Evolutionary conservation across 2,888 invertebrate genomes (phyloP).

Genomic region (Drosophila merina): DNA sequence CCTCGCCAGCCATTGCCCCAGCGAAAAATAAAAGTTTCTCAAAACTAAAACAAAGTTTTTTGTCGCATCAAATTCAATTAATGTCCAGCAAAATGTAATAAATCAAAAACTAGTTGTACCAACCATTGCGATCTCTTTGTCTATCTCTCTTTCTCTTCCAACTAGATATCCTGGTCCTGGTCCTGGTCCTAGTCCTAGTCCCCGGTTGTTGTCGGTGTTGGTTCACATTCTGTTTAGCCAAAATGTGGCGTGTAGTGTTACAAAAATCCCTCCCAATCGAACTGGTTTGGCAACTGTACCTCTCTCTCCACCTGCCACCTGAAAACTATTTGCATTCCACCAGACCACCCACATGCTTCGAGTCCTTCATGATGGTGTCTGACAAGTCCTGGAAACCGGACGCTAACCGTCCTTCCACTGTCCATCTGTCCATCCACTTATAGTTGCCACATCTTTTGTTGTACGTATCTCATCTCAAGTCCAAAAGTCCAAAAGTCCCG

Average conservation of each 20-base stretch:
- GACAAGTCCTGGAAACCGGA: neutral
- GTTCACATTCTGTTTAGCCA: constrained; percentile 48
- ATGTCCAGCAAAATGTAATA: constrained; percentile 63
- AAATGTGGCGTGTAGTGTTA: constrained; percentile 53
- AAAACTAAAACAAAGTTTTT: constrained; percentile 67
- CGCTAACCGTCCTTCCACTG: constrained; percentile 5
- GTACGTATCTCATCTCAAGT: constrained; percentile 9
- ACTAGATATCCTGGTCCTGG: constrained; percentile 19
- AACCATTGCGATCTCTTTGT: constrained; percentile 43
- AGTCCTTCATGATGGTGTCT: constrained; percentile 19
- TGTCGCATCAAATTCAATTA: constrained; percentile 77
- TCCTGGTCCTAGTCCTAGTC: constrained; percentile 26
- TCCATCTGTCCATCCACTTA: constrained; percentile 23
- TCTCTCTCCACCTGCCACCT: constrained; percentile 4
- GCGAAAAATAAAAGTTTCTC: constrained; percentile 54
- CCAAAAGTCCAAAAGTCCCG: neutral
- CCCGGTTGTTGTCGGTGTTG: constrained; percentile 69
- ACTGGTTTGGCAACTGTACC: constrained; percentile 30
- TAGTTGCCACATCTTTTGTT: constrained; percentile 14
- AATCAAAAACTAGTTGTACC: constrained; percentile 66
- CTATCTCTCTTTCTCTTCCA: constrained; percentile 27
- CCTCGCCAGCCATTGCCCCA: constrained; percentile 59
- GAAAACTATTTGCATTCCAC: constrained; percentile 2
- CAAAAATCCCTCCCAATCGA: constrained; percentile 26
- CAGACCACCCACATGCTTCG: constrained; percentile 1